Evolutionary conservation across 1,140 invertebrate species (phyloP).

Genomic region (Cheumatopsyche charites): DNA sequence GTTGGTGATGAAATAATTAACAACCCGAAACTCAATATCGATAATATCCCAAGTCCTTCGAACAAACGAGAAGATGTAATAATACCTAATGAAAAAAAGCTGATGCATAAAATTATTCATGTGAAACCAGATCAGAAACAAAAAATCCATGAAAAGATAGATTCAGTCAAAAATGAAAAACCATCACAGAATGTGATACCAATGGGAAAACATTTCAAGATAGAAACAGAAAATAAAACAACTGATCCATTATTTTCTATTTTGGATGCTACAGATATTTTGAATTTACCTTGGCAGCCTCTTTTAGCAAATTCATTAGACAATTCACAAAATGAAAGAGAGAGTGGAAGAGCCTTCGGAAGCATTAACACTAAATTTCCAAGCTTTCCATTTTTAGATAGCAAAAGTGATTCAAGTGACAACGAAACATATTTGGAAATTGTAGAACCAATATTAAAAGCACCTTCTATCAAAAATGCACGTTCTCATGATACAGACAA

Average conservation of each 20-base stretch:
- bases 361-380: slow-evolving; percentile 62
- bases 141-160: slow-evolving; percentile 14
- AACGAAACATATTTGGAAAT: slow-evolving; percentile 61
- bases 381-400: slow-evolving; percentile 48
- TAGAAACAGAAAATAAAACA: slow-evolving; percentile 44
- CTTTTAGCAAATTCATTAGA: slow-evolving; percentile 60
- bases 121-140: slow-evolving; percentile 30
- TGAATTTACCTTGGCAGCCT: slow-evolving; percentile 59
- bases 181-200: slow-evolving; percentile 43
- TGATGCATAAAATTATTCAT: slow-evolving; percentile 36
- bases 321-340: slow-evolving; percentile 54
- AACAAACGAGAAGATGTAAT: slow-evolving; percentile 45
- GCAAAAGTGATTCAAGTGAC: slow-evolving; percentile 50
- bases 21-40: slow-evolving; percentile 33
- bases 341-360: slow-evolving; percentile 68
- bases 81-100: slow-evolving; percentile 38
- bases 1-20: slow-evolving; percentile 51
- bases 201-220: slow-evolving; percentile 48
- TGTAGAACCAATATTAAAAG: slow-evolving; percentile 72
- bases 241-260: slow-evolving; percentile 51
- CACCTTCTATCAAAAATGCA: slow-evolving; percentile 63
- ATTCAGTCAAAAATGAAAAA: slow-evolving; percentile 7
- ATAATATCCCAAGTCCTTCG: slow-evolving; percentile 28
- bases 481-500: slow-evolving; percentile 55
- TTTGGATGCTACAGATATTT: slow-evolving; percentile 57